Percentiles rank a stretch among this genome's conserved stretches.
phyloP scores from a whole-genome alignment of 2,113 vertebrate species.

The Tympanuchus pallidicinctus region DNA sequence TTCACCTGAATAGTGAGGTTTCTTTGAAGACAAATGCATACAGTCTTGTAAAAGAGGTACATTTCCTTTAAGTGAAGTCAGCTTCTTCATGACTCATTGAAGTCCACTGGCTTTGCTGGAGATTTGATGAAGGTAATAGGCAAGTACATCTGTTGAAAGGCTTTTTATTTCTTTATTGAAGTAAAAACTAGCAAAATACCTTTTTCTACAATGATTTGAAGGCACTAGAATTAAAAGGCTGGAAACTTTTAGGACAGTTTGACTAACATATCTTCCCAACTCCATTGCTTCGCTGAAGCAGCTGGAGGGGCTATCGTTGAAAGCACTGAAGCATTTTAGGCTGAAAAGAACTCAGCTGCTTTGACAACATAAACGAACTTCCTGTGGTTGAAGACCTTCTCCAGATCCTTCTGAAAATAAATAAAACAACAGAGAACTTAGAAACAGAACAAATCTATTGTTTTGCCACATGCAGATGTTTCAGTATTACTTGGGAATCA shows the following conservation, averaged over 20 bases:
- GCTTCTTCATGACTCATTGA: not conserved
- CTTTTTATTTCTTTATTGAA: not conserved
- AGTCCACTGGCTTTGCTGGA: not conserved
- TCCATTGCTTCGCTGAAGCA: slow-evolving; percentile 8
- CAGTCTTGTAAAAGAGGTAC: not conserved
- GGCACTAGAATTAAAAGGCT: not conserved
- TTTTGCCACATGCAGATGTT: not conserved
- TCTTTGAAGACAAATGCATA: not conserved
- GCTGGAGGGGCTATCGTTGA: not conserved
- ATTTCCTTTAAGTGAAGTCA: not conserved
- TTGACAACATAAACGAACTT: not conserved
- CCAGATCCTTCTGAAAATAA: not conserved
- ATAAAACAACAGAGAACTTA: not conserved
- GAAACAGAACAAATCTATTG: not conserved
- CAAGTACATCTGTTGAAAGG: not conserved
- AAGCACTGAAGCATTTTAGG: slow-evolving; percentile 16
- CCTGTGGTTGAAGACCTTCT: not conserved
- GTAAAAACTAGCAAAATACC: not conserved
- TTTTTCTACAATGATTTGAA: slow-evolving; percentile 7
- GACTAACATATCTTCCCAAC: slow-evolving; percentile 11
- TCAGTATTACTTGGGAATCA: not conserved
- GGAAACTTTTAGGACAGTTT: slow-evolving; percentile 33
- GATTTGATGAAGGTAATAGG: not conserved
- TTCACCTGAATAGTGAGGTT: not conserved
- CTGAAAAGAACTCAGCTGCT: slow-evolving; percentile 4